A percentile compares a stretch with the other conserved stretches of the same genome.
These are phyloP conservation scores for Dasyurus viverrinus DNA, from an alignment of 2,113 vertebrate genomes.

Conservation along the genomic window DNA sequence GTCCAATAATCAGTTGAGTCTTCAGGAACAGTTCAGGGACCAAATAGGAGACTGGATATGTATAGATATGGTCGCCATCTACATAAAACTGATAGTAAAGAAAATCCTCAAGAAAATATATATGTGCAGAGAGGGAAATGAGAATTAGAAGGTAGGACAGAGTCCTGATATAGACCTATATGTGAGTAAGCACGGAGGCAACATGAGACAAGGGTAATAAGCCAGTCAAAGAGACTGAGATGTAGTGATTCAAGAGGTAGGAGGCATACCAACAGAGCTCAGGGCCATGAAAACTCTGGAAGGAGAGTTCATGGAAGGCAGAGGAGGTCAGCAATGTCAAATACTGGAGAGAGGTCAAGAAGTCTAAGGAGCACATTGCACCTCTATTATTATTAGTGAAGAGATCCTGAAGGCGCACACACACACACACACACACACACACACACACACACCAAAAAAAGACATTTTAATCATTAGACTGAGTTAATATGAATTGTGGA, in stretches of 20 bases:
- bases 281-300: not conserved
- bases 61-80: not conserved
- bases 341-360: not conserved
- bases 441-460: not conserved
- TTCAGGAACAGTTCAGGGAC: not conserved
- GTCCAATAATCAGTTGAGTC: not conserved
- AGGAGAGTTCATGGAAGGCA: not conserved
- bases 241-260: not conserved
- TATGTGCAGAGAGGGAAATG: not conserved
- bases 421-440: not conserved
- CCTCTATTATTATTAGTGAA: not conserved
- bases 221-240: not conserved
- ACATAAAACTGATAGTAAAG: not conserved
- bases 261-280: not conserved
- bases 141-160: not conserved
- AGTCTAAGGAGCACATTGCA: not conserved
- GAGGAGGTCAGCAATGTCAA: not conserved
- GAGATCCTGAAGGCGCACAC: not conserved
- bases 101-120: not conserved
- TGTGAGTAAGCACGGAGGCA: not conserved
- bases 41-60: not conserved
- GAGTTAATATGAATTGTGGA: conserved; percentile 57
- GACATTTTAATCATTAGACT: conserved; percentile 15
- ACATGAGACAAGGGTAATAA: not conserved
- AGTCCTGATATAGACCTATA: not conserved